These are phyloP conservation scores for Tetropium fuscum DNA, from an alignment of 2,888 invertebrate species.

Conservation along the genomic window DNA sequence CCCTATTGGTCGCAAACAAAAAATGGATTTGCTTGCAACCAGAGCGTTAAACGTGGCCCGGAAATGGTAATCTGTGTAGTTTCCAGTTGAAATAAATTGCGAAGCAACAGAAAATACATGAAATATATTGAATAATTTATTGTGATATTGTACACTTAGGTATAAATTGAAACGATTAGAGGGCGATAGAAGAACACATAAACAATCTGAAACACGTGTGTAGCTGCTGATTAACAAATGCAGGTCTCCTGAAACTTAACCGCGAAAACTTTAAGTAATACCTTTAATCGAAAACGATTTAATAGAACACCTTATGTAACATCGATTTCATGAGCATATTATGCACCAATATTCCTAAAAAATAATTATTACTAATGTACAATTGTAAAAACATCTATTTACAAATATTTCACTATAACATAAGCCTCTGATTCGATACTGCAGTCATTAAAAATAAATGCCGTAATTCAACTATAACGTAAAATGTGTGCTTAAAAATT, in stretches of 20 bases:
- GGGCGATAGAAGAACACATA: neutral
- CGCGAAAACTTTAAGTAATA: slow-evolving; percentile 1
- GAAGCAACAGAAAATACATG: too few relatives aligned
- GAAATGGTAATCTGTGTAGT: too few relatives aligned
- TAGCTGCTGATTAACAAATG: neutral
- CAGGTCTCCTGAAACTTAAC: neutral
- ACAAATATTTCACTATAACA: slow-evolving; percentile 46
- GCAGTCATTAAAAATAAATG: slow-evolving; percentile 37
- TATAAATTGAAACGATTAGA: too few relatives aligned
- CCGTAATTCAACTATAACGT: slow-evolving; percentile 28
- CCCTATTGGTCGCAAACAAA: too few relatives aligned
- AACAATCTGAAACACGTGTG: neutral
- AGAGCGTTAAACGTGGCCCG: too few relatives aligned
- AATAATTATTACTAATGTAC: slow-evolving; percentile 50
- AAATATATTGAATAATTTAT: too few relatives aligned
- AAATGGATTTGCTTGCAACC: too few relatives aligned
- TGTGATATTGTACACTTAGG: too few relatives aligned
- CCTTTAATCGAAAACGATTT: slow-evolving; percentile 8
- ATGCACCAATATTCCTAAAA: slow-evolving; percentile 49
- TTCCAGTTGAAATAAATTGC: too few relatives aligned
- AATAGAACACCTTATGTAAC: slow-evolving; percentile 36
- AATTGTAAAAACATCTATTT: slow-evolving; percentile 51
- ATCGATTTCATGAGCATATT: slow-evolving; percentile 47
- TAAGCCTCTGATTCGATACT: slow-evolving; percentile 41
- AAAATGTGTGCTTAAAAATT: slow-evolving; percentile 35